These are phyloP conservation scores for Chlorodrepanis virens DNA, from an alignment of 2,113 vertebrate genomes.

Conservation along the genomic window DNA sequence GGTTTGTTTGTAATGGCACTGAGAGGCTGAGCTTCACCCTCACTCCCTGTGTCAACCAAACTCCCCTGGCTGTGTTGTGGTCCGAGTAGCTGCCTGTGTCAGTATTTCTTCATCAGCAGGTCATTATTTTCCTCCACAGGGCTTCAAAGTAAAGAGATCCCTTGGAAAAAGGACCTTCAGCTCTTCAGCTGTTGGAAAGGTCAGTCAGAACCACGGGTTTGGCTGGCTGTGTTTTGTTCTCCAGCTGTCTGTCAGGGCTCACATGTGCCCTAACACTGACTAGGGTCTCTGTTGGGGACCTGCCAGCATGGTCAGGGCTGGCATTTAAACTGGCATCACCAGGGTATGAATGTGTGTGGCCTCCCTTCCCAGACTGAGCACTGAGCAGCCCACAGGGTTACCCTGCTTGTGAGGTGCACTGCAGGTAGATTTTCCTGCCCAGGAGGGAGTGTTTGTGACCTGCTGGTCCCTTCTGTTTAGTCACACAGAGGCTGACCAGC, in stretches of 20 bases:
- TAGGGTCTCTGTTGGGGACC: accelerated
- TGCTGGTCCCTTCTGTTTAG: neutral
- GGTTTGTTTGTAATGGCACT: neutral
- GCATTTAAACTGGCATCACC: neutral
- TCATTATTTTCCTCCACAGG: conserved; percentile 50
- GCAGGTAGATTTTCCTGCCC: neutral
- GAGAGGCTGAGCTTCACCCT: neutral
- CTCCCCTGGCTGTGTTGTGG: neutral
- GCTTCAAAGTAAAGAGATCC: conserved; percentile 78
- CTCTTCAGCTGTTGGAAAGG: conserved; percentile 83
- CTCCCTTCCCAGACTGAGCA: neutral
- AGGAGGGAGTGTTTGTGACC: neutral
- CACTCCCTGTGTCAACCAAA: accelerated
- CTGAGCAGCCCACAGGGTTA: neutral
- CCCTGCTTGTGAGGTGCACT: neutral
- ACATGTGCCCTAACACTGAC: accelerated
- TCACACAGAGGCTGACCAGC: neutral
- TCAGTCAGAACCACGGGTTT: neutral
- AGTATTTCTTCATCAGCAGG: neutral
- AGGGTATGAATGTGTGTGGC: neutral
- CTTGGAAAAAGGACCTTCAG: conserved; percentile 80
- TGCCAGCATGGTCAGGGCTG: neutral
- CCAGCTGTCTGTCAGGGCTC: neutral
- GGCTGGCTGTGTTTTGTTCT: neutral
- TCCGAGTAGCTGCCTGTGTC: neutral